A percentile compares a stretch with the other conserved stretches of the same genome.
Evolutionary conservation across 1,140 invertebrate species (phyloP).

Genomic region (Gryon sp.): DNA sequence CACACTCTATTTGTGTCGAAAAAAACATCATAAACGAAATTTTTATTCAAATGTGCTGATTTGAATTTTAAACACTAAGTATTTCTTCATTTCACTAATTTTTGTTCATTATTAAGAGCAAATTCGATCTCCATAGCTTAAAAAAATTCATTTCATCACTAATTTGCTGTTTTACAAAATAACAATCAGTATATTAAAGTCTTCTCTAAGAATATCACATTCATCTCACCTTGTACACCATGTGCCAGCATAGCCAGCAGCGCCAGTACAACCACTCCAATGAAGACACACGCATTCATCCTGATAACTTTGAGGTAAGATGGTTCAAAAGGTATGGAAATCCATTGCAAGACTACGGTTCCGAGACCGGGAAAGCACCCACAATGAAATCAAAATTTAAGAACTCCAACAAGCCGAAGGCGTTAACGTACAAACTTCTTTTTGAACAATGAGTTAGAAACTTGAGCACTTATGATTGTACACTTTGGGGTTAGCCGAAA

Average conservation of each 20-base stretch:
- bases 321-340: conserved; percentile 11
- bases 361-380: neutral
- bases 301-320: neutral
- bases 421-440: neutral
- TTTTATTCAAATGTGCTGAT: too few relatives aligned
- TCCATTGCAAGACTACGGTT: conserved; percentile 4
- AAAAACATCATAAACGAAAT: too few relatives aligned
- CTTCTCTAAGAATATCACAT: neutral
- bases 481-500: too few relatives aligned
- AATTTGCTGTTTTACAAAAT: too few relatives aligned
- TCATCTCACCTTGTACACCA: conserved; percentile 15
- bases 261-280: neutral
- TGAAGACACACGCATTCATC: conserved; percentile 5
- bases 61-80: too few relatives aligned
- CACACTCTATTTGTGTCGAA: too few relatives aligned
- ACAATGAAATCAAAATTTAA: neutral
- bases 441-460: neutral
- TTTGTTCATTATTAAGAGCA: too few relatives aligned
- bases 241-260: neutral
- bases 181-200: too few relatives aligned
- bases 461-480: neutral
- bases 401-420: neutral
- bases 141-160: too few relatives aligned
- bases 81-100: too few relatives aligned
- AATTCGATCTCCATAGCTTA: too few relatives aligned